phyloP scores from a whole-genome alignment of 2,888 invertebrate genomes.

The Dilophus febrilis region DNA sequence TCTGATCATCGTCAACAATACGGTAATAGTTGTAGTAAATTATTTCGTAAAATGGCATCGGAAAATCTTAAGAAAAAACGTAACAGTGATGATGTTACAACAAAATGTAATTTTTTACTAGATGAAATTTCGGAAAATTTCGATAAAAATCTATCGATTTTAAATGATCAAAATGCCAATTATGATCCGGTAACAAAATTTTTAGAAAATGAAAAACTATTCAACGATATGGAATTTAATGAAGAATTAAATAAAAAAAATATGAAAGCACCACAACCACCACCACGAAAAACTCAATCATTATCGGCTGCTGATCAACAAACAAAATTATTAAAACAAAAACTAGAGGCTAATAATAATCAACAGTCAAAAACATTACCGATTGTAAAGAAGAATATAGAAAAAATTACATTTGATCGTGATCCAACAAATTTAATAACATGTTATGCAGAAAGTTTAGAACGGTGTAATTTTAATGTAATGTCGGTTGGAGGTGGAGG shows the following conservation, averaged over 20 bases:
- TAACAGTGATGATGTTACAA: constrained; percentile 15
- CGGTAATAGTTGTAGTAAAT: constrained; percentile 7
- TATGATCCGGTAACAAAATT: constrained; percentile 18
- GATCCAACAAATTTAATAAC: constrained; percentile 28
- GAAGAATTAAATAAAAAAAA: not conserved
- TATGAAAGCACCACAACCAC: constrained; percentile 1
- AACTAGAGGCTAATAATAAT: not conserved
- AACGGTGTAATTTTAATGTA: constrained; percentile 26
- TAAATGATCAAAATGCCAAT: constrained; percentile 34
- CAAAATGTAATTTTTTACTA: constrained; percentile 25
- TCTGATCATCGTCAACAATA: constrained; percentile 22
- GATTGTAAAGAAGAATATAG: too few species aligned
- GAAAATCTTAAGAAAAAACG: constrained; percentile 10
- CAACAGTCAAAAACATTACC: not conserved
- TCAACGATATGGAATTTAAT: not conserved
- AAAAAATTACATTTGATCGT: constrained; percentile 22
- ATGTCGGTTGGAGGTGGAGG: too few species aligned
- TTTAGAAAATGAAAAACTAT: constrained; percentile 5
- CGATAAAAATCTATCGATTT: constrained; percentile 37
- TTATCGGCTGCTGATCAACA: not conserved
- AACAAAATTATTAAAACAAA: not conserved
- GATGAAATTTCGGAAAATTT: constrained; percentile 35
- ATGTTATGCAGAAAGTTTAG: constrained; percentile 26
- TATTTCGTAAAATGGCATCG: constrained; percentile 7
- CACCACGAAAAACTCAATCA: constrained; percentile 1